These are phyloP conservation scores for Nineta flava DNA, from an alignment of 2,888 invertebrate species.

Conservation along the genomic window DNA sequence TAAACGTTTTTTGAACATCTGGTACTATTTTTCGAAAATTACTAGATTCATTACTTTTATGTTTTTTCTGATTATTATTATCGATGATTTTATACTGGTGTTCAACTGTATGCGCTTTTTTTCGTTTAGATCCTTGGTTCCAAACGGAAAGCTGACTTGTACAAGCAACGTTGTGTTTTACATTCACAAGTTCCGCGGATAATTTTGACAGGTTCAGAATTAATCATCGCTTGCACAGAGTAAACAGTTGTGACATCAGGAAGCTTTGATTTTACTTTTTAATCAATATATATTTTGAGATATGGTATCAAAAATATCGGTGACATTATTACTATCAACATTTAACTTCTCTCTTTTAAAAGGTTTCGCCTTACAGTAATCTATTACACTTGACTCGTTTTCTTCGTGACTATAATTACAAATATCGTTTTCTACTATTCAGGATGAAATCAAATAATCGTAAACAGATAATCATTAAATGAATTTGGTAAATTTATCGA, in stretches of 20 bases:
- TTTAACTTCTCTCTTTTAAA: too few relatives aligned
- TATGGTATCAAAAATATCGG: not conserved
- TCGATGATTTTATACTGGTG: not conserved
- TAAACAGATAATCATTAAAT: too few relatives aligned
- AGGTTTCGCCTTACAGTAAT: too few relatives aligned
- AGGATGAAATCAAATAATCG: too few relatives aligned
- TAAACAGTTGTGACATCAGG: not conserved
- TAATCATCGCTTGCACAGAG: not conserved
- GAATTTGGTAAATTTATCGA: too few relatives aligned
- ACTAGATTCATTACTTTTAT: not conserved
- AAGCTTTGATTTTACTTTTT: not conserved
- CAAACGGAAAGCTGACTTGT: not conserved
- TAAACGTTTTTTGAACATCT: not conserved
- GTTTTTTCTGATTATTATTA: not conserved
- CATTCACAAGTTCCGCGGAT: not conserved
- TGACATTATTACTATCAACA: too few relatives aligned
- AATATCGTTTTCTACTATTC: too few relatives aligned
- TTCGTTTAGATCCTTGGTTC: not conserved
- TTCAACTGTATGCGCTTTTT: not conserved
- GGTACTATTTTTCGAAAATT: not conserved
- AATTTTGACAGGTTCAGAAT: not conserved
- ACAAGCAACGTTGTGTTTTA: not conserved
- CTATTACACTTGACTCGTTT: too few relatives aligned
- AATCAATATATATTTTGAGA: not conserved
- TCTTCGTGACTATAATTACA: too few relatives aligned